These are phyloP conservation scores for Nesidiocoris tenuis DNA, from an alignment of 2,888 invertebrate species.

Conservation along the genomic window DNA sequence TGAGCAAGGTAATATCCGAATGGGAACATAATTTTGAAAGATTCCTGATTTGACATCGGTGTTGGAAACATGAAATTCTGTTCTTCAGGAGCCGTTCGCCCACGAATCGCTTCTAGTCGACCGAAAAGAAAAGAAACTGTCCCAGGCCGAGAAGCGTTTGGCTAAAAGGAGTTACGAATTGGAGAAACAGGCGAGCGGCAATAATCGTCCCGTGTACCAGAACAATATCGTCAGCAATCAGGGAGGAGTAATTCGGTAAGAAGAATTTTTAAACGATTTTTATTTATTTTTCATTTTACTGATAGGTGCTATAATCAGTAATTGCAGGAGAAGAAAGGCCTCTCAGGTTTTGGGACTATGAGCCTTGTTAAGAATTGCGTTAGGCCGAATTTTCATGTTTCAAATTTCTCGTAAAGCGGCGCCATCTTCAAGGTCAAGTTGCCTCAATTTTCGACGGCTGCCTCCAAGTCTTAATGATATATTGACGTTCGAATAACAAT, in stretches of 20 bases:
- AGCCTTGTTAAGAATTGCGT: too few relatives aligned
- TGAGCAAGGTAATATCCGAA: conserved; percentile 57
- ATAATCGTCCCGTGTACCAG: conserved; percentile 53
- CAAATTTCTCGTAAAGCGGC: too few relatives aligned
- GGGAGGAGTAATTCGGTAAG: conserved; percentile 35
- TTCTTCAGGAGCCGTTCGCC: conserved; percentile 81
- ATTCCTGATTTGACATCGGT: not conserved
- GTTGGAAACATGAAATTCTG: not conserved
- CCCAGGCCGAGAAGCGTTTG: conserved; percentile 87
- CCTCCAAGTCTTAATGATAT: too few relatives aligned
- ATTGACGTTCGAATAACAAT: too few relatives aligned
- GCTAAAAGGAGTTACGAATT: conserved; percentile 92
- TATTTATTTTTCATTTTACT: too few relatives aligned
- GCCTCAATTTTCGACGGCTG: too few relatives aligned
- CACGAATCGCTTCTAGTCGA: conserved; percentile 94
- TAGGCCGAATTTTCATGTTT: too few relatives aligned
- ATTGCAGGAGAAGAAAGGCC: too few relatives aligned
- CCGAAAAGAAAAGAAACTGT: conserved; percentile 89
- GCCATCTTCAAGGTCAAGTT: too few relatives aligned
- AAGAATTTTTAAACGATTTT: too few relatives aligned
- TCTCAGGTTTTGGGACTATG: too few relatives aligned
- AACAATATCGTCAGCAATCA: conserved; percentile 38
- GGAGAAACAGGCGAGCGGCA: conserved; percentile 75
- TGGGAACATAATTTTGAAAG: not conserved
- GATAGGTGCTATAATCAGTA: too few relatives aligned